A percentile compares a stretch with the other conserved stretches of the same genome.
Conservation (phyloP, 2,797 vertebrate species). For the Mormyrops boulengeri region DNA sequence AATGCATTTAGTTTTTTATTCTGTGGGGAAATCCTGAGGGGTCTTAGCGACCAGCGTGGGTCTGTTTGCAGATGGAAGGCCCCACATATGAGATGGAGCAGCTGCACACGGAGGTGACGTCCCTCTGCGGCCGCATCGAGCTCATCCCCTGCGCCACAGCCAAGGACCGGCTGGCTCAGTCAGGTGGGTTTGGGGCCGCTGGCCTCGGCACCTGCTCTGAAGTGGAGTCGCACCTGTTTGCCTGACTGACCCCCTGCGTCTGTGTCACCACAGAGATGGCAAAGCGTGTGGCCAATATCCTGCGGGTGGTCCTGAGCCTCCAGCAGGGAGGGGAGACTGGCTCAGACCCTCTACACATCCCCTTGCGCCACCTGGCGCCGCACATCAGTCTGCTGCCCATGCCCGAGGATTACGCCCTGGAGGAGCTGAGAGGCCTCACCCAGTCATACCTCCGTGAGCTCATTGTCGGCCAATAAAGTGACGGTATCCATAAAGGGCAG, state of each 20-base stretch:
- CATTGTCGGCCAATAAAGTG: conserved; percentile 64
- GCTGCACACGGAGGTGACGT: conserved; percentile 77
- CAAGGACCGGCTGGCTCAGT: conserved; percentile 84
- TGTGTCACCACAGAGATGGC: conserved; percentile 77
- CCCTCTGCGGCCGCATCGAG: conserved; percentile 80
- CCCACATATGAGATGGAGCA: conserved; percentile 77
- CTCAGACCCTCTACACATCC: conserved; percentile 52
- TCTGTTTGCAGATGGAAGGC: conserved; percentile 66
- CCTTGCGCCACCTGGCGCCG: conserved; percentile 72
- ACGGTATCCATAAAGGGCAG: neutral
- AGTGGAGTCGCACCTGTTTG: neutral
- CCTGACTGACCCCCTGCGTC: neutral
- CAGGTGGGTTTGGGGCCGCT: conserved; percentile 57
- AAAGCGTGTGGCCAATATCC: conserved; percentile 83
- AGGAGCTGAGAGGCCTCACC: conserved; percentile 87
- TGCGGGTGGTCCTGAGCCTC: conserved; percentile 77
- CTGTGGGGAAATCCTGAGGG: neutral
- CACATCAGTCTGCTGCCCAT: conserved; percentile 82
- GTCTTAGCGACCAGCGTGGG: neutral
- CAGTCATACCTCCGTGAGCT: conserved; percentile 83
- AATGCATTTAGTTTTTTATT: neutral
- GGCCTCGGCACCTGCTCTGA: neutral
- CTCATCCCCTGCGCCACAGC: conserved; percentile 78
- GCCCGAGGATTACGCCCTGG: conserved; percentile 91
- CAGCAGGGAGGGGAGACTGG: conserved; percentile 64